Base-by-base conservation (phyloP, 2,888 invertebrate species). In the Napeogenes sylphis region DNA sequence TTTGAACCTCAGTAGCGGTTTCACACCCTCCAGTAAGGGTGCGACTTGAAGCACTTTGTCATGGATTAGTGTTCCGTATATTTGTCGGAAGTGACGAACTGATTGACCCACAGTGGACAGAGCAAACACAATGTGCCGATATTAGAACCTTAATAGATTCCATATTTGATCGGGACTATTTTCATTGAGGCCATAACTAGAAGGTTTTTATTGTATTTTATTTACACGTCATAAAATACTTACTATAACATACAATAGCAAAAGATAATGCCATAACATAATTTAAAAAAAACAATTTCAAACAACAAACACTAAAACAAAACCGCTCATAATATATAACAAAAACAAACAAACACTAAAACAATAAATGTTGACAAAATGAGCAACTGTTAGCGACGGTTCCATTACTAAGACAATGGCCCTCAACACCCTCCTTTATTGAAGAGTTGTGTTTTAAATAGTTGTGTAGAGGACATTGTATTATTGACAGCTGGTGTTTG, bases 51-150 rank as follows among this genome's bases (percentile, higher is more conserved):
- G 70, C 71, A 71, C 74, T 70, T 69, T 64, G 67, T 64, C 69
- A 67, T 67, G 71, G 75, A 76, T 75, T 74, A 73, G 71, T 70
- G 72, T 70, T 70, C 65, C 68, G 71, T 71, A 68, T 61, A 61
- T 66, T 64, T 66, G 68, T 63, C 70, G 72, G 71, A 71, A 72
- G 70, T 69, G 71, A 65, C 70, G 67, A 67, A 62, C 67, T 70
- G 73, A 75, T 74, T 74, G 73, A 74, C 71, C 69, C 69, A 45
- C 66, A 68, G 68, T 70, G 59, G 65, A 62, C 61, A 65, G 58
- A 54, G 68, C 63, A 67, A 71, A 71, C 59, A 71, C 63, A 69
- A 70, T 71, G 68, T 68, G 61, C 55, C 65, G 55, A 47, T 64
- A 63, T 63, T 61, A 62, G 57, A 46, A 54, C 51, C 65, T 59